Evolutionary conservation across 1,140 invertebrate genomes (phyloP).

Genomic region (Pseudomyrmex pallidus): DNA sequence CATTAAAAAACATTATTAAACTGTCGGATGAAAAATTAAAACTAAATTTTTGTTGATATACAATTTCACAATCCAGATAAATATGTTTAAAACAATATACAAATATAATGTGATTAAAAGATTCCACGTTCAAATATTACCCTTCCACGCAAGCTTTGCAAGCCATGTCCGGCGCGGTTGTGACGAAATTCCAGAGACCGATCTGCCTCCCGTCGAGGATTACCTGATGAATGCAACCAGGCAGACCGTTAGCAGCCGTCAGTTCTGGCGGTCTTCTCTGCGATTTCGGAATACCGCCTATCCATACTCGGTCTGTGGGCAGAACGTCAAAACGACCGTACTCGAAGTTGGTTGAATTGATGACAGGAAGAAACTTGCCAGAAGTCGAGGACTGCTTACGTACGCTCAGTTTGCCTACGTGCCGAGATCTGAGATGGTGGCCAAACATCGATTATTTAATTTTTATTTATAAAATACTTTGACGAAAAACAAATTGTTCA

Average conservation of each 20-base stretch:
- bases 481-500: too few species aligned
- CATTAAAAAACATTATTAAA: not conserved
- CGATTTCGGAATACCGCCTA: constrained; percentile 86
- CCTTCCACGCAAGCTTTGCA: constrained; percentile 92
- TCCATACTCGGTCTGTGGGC: constrained; percentile 85
- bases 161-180: constrained; percentile 87
- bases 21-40: too few species aligned
- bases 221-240: constrained; percentile 92
- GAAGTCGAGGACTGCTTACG: constrained; percentile 82
- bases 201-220: constrained; percentile 91
- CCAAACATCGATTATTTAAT: constrained; percentile 1
- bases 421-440: constrained; percentile 83
- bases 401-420: constrained; percentile 86
- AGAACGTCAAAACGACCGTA: constrained; percentile 86
- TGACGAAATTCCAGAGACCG: constrained; percentile 95
- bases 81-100: too few species aligned
- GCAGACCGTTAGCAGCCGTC: constrained; percentile 85
- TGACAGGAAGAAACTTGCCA: constrained; percentile 78
- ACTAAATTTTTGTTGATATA: too few species aligned
- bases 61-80: too few species aligned
- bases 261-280: constrained; percentile 84
- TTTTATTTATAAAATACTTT: too few species aligned
- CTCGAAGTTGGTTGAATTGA: constrained; percentile 84
- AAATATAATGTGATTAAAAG: constrained; percentile 10
- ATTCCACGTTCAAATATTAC: constrained; percentile 79